Conservation (phyloP, 1,140 invertebrate genomes). For the Hyles vespertilio region DNA sequence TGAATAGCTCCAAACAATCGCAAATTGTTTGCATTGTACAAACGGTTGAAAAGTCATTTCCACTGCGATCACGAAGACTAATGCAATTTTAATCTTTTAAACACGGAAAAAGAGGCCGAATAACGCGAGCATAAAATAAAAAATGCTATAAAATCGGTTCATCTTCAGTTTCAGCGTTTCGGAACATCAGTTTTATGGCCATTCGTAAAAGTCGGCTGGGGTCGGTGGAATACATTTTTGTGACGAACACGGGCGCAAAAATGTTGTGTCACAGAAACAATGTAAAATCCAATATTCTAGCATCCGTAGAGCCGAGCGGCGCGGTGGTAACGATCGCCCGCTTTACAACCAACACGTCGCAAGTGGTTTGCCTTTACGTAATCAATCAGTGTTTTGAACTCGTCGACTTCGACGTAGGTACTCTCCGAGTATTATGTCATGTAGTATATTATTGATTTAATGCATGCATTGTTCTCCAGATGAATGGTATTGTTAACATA, state of each 20-base stretch:
- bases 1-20: too few species aligned
- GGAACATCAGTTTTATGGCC: slow-evolving; percentile 29
- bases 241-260: slow-evolving; percentile 28
- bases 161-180: slow-evolving; percentile 16
- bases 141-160: slow-evolving; percentile 15
- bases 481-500: too few species aligned
- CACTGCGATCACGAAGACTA: too few species aligned
- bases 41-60: too few species aligned
- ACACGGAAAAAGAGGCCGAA: neutral
- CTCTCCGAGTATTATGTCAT: slow-evolving; percentile 17
- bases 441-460: slow-evolving; percentile 16
- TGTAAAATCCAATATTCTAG: slow-evolving; percentile 38
- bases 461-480: neutral
- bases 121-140: slow-evolving; percentile 10
- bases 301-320: slow-evolving; percentile 10
- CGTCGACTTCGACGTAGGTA: slow-evolving; percentile 12
- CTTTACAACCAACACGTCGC: slow-evolving; percentile 24
- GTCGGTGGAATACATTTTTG: slow-evolving; percentile 35
- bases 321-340: slow-evolving; percentile 12
- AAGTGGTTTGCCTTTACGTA: slow-evolving; percentile 30
- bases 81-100: too few species aligned
- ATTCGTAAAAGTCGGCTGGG: slow-evolving; percentile 33
- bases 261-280: slow-evolving; percentile 30
- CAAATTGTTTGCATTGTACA: too few species aligned
- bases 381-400: slow-evolving; percentile 38